Evolutionary conservation across 2,888 invertebrate genomes (phyloP).

Genomic region (Melieria crassipennis): DNA sequence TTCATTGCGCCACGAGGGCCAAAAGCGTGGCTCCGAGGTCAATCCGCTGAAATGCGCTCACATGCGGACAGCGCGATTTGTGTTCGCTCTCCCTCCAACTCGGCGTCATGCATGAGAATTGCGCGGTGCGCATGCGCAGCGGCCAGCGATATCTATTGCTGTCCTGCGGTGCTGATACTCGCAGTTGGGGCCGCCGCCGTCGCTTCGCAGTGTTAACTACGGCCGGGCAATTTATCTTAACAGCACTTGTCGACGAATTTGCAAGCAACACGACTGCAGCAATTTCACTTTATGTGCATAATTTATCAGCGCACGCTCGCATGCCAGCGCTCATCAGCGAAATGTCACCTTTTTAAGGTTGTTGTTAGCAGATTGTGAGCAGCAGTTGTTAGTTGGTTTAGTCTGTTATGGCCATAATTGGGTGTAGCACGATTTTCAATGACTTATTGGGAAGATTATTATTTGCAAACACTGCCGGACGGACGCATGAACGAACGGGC

Average conservation of each 20-base stretch:
- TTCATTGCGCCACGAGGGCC: constrained; percentile 16
- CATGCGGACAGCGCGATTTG: background rate
- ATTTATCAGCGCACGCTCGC: constrained; percentile 21
- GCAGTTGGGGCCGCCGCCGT: constrained; percentile 1
- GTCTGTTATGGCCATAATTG: constrained; percentile 28
- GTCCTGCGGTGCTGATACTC: background rate
- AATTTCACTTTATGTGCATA: constrained; percentile 30
- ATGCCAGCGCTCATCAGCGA: constrained; percentile 3
- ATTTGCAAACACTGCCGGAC: background rate
- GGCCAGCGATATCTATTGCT: constrained; percentile 3
- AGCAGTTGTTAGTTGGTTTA: constrained; percentile 10
- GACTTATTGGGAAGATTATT: constrained; percentile 33
- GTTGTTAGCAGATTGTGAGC: constrained; percentile 14
- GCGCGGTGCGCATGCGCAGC: background rate
- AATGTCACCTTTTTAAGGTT: constrained; percentile 29
- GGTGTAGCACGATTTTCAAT: constrained; percentile 28
- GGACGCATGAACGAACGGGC: too few relatives aligned
- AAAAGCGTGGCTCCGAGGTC: constrained; percentile 26
- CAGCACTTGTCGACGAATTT: constrained; percentile 33
- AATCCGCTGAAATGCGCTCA: background rate
- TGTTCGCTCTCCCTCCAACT: too few relatives aligned
- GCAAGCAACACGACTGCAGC: constrained; percentile 6
- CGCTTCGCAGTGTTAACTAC: constrained; percentile 3
- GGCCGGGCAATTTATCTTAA: constrained; percentile 28
- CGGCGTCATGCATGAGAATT: too few relatives aligned